Conservation (phyloP, 2,888 invertebrate genomes). For the Athalia rosae region DNA sequence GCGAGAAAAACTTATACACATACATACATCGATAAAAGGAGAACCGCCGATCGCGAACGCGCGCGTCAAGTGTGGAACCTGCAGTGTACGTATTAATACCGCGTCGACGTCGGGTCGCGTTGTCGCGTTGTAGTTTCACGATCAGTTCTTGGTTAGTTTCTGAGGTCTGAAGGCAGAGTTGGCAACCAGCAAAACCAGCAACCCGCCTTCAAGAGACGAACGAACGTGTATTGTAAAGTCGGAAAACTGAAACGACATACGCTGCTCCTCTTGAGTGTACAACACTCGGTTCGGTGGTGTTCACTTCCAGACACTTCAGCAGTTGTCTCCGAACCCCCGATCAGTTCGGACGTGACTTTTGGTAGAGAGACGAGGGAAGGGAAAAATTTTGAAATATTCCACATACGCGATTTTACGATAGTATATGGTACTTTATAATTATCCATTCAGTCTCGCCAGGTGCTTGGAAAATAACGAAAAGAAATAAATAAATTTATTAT, state of each 20-base stretch:
- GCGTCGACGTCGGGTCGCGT: too few species aligned
- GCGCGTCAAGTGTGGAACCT: too few species aligned
- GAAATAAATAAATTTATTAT: neutral
- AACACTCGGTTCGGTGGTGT: slow-evolving; percentile 9
- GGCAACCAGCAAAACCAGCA: too few species aligned
- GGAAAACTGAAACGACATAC: slow-evolving; percentile 28
- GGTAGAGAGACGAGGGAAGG: neutral
- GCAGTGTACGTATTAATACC: too few species aligned
- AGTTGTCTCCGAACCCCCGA: slow-evolving; percentile 72
- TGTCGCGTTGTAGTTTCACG: too few species aligned
- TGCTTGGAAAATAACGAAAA: neutral
- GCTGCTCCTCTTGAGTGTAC: slow-evolving; percentile 24
- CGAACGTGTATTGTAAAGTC: neutral
- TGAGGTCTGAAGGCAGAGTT: too few species aligned
- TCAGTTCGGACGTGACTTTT: slow-evolving; percentile 67
- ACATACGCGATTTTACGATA: neutral
- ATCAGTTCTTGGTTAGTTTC: too few species aligned
- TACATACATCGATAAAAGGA: too few species aligned
- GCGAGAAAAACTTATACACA: too few species aligned
- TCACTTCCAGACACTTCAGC: slow-evolving; percentile 57
- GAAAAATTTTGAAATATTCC: neutral
- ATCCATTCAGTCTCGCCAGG: neutral
- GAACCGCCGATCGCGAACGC: too few species aligned
- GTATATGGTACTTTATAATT: neutral
- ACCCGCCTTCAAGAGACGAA: neutral